Evolutionary conservation across 2,888 invertebrate genomes (phyloP), one percentile per base, ranked within the genome.

Genomic region (Holacanthella duospinosa): DNA sequence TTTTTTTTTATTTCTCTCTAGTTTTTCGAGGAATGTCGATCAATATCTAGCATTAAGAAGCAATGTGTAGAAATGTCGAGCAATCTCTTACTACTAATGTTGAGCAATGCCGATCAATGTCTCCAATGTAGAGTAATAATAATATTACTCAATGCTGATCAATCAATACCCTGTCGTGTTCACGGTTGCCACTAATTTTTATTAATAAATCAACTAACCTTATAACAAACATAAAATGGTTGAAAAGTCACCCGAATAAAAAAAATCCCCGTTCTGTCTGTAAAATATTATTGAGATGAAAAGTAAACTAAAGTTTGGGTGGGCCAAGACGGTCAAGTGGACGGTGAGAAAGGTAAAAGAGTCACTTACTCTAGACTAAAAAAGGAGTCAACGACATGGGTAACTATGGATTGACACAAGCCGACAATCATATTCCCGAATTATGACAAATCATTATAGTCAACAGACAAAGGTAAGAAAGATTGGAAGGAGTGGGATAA

Each of bases 301-400:
- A n/a, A 53, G 54, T 53, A 53, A 53, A 53, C 54, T n/a, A 53
- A 53, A 24, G 54, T 53, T 53, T 53, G 54, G 54, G 54, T 53
- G 54, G 54, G 54, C 54, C 25, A 25, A n/a, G n/a, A n/a, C n/a
- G 6, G 25, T 6, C 54, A 53, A 53, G 54, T 25, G 54, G 54
- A n/a, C 54, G 24, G 36, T 36, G 9, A 36, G 36, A 16, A 36
- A 36, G 16, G 36, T 6, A 16, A 36, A 36, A 36, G 36, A 36
- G 36, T 36, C 36, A 36, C 6, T 6, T 36, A 12, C 6, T n/a
- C 16, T 36, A 36, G 9, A 36, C 36, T 36, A 36, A 36, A 36
- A 36, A 36, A 36, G 36, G 36, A 36, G 36, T 36, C 36, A 36
- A 36, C 6, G 36, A 36, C 36, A 12, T 16, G 36, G 36, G 36